Conservation (phyloP, 1,140 invertebrate genomes). For the Helicoverpa armigera region DNA sequence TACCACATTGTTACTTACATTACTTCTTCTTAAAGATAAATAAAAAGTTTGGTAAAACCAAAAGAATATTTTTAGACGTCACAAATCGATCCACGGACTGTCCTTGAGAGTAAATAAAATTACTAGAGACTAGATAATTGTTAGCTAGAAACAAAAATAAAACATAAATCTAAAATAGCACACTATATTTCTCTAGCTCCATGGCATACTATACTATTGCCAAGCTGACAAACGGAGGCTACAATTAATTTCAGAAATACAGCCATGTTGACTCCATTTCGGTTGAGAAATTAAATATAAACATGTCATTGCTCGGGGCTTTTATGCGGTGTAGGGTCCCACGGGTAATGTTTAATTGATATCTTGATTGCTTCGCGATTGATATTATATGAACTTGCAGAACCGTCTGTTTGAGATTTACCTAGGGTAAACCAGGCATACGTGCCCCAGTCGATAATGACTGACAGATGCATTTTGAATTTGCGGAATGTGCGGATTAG, state of each 20-base stretch:
- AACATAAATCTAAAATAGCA: not conserved
- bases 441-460: no score
- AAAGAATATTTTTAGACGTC: no score
- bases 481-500: no score
- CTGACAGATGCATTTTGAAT: no score
- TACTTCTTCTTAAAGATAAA: no score
- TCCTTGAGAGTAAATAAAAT: no score
- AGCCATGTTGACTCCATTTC: constrained; percentile 68
- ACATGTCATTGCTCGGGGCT: constrained; percentile 57
- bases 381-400: not conserved
- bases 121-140: no score
- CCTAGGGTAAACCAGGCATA: no score
- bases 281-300: constrained; percentile 66
- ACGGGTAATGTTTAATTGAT: constrained; percentile 45
- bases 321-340: constrained; percentile 42
- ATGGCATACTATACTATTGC: constrained; percentile 60
- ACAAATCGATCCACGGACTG: no score
- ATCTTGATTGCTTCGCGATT: constrained; percentile 48
- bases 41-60: no score
- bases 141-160: not conserved
- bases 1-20: no score
- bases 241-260: constrained; percentile 74
- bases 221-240: constrained; percentile 67
- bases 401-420: not conserved
- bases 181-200: constrained; percentile 48